Conservation (phyloP, 2,113 vertebrate genomes). For the Neodontobutis hainanensis region DNA sequence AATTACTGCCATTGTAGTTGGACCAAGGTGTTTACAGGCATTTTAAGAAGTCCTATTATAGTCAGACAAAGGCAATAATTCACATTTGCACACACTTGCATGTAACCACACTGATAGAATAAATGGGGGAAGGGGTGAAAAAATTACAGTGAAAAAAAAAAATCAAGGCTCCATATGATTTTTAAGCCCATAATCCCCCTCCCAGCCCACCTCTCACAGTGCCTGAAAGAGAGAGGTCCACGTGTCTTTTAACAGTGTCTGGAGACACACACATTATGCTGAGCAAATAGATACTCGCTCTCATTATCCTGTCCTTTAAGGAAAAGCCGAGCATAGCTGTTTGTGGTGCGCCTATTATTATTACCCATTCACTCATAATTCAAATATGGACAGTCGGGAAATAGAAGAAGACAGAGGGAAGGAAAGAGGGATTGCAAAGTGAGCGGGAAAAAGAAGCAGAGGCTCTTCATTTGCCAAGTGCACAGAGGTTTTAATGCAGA, state of each 20-base stretch:
- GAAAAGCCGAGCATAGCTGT: conserved; percentile 66
- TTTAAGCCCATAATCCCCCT: conserved; percentile 7
- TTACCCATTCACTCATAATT: conserved; percentile 67
- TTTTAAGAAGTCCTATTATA: too few relatives aligned
- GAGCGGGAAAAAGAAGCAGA: background rate
- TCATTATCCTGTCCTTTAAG: conserved; percentile 82
- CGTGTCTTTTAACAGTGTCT: conserved; percentile 66
- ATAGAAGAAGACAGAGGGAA: conserved; percentile 30
- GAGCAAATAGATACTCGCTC: conserved; percentile 79
- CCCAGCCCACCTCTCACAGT: conserved; percentile 17
- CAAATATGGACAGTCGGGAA: conserved; percentile 62
- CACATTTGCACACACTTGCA: too few relatives aligned
- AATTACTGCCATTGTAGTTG: too few relatives aligned
- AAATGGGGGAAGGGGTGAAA: background rate
- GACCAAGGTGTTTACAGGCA: too few relatives aligned
- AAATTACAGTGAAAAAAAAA: conserved; percentile 4
- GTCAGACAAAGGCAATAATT: too few relatives aligned
- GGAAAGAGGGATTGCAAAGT: conserved; percentile 24
- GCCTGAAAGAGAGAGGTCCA: conserved; percentile 43
- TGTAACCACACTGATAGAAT: background rate
- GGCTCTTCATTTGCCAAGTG: conserved; percentile 32
- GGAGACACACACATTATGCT: conserved; percentile 78
- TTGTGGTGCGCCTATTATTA: conserved; percentile 71
- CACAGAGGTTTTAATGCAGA: conserved; percentile 2
- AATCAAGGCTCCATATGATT: conserved; percentile 4